Conservation (phyloP, 2,113 vertebrate genomes). For the Corydoras maculifer region DNA sequence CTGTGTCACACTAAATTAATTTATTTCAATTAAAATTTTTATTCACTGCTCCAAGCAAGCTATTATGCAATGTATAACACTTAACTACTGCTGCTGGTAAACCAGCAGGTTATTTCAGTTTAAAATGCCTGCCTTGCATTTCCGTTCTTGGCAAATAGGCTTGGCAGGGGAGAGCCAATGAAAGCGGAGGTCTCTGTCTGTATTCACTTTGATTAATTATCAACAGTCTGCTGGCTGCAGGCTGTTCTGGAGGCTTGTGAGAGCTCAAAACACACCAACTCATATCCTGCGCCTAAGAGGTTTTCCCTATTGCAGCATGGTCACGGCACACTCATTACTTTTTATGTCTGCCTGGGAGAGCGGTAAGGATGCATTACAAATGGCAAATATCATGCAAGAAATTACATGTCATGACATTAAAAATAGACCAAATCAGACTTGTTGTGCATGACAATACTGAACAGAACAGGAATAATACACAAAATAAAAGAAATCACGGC, state of each 20-base stretch:
- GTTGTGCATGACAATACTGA: slow-evolving; percentile 23
- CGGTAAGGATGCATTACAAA: slow-evolving; percentile 14
- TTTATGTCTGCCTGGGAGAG: slow-evolving; percentile 41
- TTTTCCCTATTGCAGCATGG: slow-evolving; percentile 16
- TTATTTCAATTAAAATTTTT: too few relatives aligned
- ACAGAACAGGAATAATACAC: slow-evolving; percentile 4
- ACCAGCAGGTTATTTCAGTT: slow-evolving; percentile 4
- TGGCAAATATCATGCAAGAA: slow-evolving; percentile 40
- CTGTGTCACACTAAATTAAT: too few relatives aligned
- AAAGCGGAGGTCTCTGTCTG: slow-evolving; percentile 44
- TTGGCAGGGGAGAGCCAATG: slow-evolving; percentile 15
- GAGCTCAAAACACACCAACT: slow-evolving; percentile 33
- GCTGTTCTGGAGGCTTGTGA: slow-evolving; percentile 36
- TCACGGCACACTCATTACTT: slow-evolving; percentile 41
- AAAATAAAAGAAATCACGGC: slow-evolving; percentile 12
- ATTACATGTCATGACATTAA: slow-evolving; percentile 29
- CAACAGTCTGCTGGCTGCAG: slow-evolving; percentile 44
- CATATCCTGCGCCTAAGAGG: slow-evolving; percentile 32
- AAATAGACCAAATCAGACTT: slow-evolving; percentile 24
- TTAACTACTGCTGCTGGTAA: slow-evolving; percentile 16
- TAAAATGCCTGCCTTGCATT: slow-evolving; percentile 28
- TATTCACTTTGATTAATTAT: slow-evolving; percentile 48
- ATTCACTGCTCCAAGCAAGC: too few relatives aligned
- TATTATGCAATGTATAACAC: not conserved
- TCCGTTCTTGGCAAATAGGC: slow-evolving; percentile 11